Evolutionary conservation across 1,140 invertebrate species (phyloP), one percentile per base, ranked within the genome.

Genomic region (Oryzaephilus surinamensis): DNA sequence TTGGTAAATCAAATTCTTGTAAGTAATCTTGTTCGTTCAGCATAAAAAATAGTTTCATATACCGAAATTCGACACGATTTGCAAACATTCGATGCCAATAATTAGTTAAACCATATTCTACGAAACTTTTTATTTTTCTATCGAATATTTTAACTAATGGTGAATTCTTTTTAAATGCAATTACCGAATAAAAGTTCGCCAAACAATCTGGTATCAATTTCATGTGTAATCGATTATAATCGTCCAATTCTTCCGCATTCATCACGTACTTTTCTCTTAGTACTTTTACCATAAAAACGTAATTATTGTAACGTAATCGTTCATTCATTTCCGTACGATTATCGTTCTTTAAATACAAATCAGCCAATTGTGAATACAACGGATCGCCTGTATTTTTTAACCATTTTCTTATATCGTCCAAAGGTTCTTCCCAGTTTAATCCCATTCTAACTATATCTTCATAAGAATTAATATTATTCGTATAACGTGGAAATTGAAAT

Each of bases 31-130:
- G n/a, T 5, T 21, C 16, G 18, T 36, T 27, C 5, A 4, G n/a
- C 6, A 17, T 21, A 36, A 15, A 36, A 36, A 36, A 36, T 4
- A 3, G 16, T 15, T 26, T 26, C 33, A 36, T 36, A 36, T 16
- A 36, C 11, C 12, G 10, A 26, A 26, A 36, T 26, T 36, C 14
- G 11, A 7, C 17, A 10, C 6, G 26, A 26, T 36, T 36, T 17
- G 28, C 21, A 26, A 26, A 14, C 7, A 8, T 2, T 15, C 2
- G 7, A 14, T 30, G 31, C 41, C 41, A 43, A 18, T 37, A 26
- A 15, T 38, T 29, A 14, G 37, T 11, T 16, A 43, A 32, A n/a
- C 33, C 41, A 32, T 36, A 16, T 20, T 43, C 41, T 10, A 19
- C 24, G 11, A 38, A 30, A 6, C 12, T 6, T 6, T 6, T 5